Conservation (phyloP, 2,888 invertebrate genomes). For the Colostygia pectinataria region DNA sequence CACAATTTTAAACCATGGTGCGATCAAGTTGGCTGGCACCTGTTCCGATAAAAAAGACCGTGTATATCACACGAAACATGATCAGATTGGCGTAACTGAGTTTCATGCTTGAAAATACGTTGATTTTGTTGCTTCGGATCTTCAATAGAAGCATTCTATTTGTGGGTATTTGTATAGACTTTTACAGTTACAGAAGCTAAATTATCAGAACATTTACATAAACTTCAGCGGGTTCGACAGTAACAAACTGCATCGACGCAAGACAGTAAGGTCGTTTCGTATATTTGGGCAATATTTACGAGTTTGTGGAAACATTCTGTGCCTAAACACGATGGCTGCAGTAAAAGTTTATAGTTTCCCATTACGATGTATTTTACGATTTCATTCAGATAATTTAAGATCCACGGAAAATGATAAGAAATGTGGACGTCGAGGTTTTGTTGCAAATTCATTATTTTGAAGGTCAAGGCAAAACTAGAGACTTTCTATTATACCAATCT, state of each 20-base stretch:
- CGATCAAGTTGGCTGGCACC: too few species aligned
- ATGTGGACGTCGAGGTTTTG: background rate
- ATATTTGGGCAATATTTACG: slow-evolving; percentile 61
- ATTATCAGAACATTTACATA: slow-evolving; percentile 26
- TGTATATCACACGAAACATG: background rate
- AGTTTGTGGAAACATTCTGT: slow-evolving; percentile 51
- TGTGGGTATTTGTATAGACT: background rate
- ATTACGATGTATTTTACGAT: slow-evolving; percentile 64
- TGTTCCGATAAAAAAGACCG: too few species aligned
- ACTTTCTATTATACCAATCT: too few species aligned
- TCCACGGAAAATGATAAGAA: slow-evolving; percentile 29
- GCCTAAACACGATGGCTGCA: slow-evolving; percentile 44
- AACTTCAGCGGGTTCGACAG: slow-evolving; percentile 26
- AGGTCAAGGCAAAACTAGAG: background rate
- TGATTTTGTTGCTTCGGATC: background rate
- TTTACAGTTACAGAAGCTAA: slow-evolving; percentile 5
- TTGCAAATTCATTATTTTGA: background rate
- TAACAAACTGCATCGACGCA: slow-evolving; percentile 31
- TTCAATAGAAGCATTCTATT: background rate
- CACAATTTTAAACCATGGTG: too few species aligned
- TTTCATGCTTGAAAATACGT: background rate
- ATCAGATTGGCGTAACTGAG: background rate
- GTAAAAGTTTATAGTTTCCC: slow-evolving; percentile 60
- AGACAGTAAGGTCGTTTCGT: slow-evolving; percentile 38
- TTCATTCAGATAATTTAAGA: slow-evolving; percentile 49